These are phyloP conservation scores for Leptinotarsa lineolata DNA, from an alignment of 1,140 invertebrate species.

Conservation along the genomic window DNA sequence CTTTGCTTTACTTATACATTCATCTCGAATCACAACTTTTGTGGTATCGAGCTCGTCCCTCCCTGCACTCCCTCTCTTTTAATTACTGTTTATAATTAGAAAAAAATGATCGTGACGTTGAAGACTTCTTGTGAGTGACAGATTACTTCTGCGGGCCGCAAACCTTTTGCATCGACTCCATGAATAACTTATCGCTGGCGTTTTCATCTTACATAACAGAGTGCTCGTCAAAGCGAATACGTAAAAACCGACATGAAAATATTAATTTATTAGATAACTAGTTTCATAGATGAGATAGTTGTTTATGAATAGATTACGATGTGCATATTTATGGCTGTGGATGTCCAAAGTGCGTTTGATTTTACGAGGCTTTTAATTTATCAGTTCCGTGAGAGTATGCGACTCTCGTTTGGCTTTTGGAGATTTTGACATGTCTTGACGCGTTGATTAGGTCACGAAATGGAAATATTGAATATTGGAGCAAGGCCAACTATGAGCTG, in stretches of 20 bases:
- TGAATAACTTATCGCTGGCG: constrained; percentile 33
- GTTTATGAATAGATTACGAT: constrained; percentile 4
- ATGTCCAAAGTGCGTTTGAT: neutral
- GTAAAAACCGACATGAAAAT: constrained; percentile 3
- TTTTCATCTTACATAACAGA: constrained; percentile 10
- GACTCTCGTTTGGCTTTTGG: too few species aligned
- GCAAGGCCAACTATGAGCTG: too few species aligned
- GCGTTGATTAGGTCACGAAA: too few species aligned
- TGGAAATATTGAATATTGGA: too few species aligned
- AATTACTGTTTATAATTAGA: constrained; percentile 48
- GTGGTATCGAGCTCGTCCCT: neutral
- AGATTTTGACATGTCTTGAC: too few species aligned
- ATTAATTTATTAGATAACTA: constrained; percentile 9
- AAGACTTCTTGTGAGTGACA: constrained; percentile 46
- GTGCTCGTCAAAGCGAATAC: neutral
- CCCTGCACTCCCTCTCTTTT: constrained; percentile 33
- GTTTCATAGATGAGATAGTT: neutral
- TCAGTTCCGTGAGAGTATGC: neutral
- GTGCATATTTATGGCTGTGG: neutral
- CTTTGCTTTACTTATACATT: too few species aligned
- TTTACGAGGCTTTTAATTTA: neutral
- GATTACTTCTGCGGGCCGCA: constrained; percentile 37
- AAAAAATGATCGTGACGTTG: constrained; percentile 44
- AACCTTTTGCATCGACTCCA: constrained; percentile 21
- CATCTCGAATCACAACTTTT: too few species aligned